Percentiles rank a stretch among this genome's conserved stretches.
Conservation (phyloP, 2,113 vertebrate genomes). For the Agelaius phoeniceus region DNA sequence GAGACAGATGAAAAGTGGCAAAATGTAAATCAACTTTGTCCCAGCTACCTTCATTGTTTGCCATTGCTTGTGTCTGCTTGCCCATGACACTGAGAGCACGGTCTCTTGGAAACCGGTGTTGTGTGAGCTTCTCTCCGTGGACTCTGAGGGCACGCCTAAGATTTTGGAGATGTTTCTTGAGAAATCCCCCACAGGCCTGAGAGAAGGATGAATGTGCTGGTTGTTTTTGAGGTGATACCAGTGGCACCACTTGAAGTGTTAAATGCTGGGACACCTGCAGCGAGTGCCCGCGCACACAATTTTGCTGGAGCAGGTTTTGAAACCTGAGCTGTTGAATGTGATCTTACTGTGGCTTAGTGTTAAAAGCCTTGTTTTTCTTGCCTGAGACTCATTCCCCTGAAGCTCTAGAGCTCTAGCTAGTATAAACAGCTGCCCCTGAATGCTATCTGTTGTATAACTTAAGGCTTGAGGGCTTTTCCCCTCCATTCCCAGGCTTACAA, state of each 20-base stretch:
- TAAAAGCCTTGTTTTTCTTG: conserved; percentile 53
- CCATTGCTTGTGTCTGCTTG: background rate
- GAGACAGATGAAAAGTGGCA: conserved; percentile 33
- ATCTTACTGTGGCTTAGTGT: background rate
- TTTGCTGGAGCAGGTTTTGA: conserved; percentile 29
- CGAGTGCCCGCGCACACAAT: background rate
- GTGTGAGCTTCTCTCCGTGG: background rate
- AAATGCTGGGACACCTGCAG: conserved; percentile 14
- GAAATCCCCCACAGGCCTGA: background rate
- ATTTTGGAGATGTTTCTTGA: background rate
- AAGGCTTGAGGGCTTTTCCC: background rate
- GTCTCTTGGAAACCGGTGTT: background rate
- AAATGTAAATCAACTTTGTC: conserved; percentile 51
- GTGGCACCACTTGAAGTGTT: background rate
- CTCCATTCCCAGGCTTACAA: background rate
- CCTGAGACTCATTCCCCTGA: background rate
- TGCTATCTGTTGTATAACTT: background rate
- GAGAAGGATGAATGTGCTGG: background rate
- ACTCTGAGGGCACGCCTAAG: background rate
- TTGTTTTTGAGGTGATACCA: background rate
- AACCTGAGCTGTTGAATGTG: conserved; percentile 13
- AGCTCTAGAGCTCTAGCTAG: background rate
- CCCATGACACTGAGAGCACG: background rate
- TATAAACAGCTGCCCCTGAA: conserved; percentile 13
- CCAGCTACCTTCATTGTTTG: background rate